These are phyloP conservation scores for Drosophila subquinaria DNA, from an alignment of 2,888 invertebrate species.

Conservation along the genomic window DNA sequence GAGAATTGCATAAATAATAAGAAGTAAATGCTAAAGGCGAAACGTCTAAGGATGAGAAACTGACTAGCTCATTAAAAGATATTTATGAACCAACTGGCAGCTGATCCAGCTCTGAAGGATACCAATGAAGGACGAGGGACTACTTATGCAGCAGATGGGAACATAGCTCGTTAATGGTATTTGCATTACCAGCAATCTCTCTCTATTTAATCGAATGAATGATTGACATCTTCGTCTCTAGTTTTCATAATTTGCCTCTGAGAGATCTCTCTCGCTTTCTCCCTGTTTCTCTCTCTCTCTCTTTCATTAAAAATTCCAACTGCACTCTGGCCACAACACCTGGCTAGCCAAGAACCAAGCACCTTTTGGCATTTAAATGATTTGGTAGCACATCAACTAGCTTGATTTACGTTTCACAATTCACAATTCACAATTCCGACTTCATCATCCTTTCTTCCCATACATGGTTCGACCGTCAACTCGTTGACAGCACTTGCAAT, in stretches of 20 bases:
- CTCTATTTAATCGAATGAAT: conserved; percentile 10
- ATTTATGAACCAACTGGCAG: conserved; percentile 2
- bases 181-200: conserved; percentile 4
- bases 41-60: neutral
- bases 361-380: conserved; percentile 40
- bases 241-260: neutral
- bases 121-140: neutral
- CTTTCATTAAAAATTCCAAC: neutral
- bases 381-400: conserved; percentile 33
- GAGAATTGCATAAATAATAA: conserved; percentile 28
- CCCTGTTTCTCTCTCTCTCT: neutral
- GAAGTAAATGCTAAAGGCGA: neutral
- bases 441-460: neutral
- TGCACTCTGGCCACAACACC: conserved; percentile 10
- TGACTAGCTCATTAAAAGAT: conserved; percentile 10
- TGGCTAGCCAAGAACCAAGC: conserved; percentile 5
- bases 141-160: neutral
- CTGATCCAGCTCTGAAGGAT: neutral
- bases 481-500: conserved; percentile 41
- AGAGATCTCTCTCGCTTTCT: neutral
- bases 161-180: neutral
- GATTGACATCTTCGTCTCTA: conserved; percentile 11
- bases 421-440: conserved; percentile 18
- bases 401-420: conserved; percentile 44
- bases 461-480: conserved; percentile 18